Base-by-base conservation (phyloP, 2,113 vertebrate genomes). In the Callipepla californica region DNA sequence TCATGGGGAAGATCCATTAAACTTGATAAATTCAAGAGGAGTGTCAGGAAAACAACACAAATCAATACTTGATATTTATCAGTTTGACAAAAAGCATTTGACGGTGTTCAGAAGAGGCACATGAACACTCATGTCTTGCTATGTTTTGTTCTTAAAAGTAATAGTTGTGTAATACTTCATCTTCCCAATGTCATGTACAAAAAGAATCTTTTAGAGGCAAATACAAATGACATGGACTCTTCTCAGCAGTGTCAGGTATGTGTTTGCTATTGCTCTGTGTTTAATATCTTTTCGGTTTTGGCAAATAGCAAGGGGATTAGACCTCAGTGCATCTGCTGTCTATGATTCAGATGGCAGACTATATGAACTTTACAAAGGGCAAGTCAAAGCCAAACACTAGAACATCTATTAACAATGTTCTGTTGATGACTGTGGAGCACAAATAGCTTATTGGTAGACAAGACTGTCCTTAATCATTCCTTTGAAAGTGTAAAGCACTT, bases 31-130 rank as follows among this genome's bases (percentile, higher is more conserved):
- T 89, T 92, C 87, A 90, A 76, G 81, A 96, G 86, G 66, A 63
- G 74, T 95, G 95, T 80, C 80, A 95, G 90, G 85, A 87, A 96
- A 72, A 87, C 38, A 95, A 62, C 81, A 91, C 40, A 89, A 93
- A 92, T 93, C 95, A 90, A 92, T 94, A 92, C 91, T 50, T 95
- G 59, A 53, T 92, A 94, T 94, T 96, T 96, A 95, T 97, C 92
- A 96, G 55, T 57, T 92, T 95, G 95, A 96, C 77, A 94, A 87
- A 96, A 95, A 82, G 9, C 70, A 88, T 93, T 83, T 87, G 79
- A 92, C n/a, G 86, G 51, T 32, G 28, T 53, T 69, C 28, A 79
- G 55, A 76, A 69, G 32, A 89, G 15, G 18, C 42, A 94, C 55
- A 67, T 21, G 34, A 69, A 80, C 57, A 34, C 22, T 85, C 21